A percentile compares a stretch with the other conserved stretches of the same genome.
Conservation (phyloP, 23 tunicate genomes). For the Clavelina lepadiformis region DNA sequence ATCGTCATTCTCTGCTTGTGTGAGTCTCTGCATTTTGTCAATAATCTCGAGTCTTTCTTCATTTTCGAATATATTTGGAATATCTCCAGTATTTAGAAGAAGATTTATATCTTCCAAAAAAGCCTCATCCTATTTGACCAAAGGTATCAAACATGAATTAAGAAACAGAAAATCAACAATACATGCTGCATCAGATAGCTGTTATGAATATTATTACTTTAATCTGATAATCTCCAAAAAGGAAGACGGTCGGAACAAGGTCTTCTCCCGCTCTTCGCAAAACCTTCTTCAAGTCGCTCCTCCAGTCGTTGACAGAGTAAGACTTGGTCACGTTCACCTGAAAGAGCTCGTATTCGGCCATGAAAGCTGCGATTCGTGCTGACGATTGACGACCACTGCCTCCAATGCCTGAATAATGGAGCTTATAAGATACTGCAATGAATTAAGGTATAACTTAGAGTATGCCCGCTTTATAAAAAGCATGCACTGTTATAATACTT, state of each 20-base stretch:
- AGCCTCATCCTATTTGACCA: constrained; percentile 53
- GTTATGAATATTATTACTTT: constrained; percentile 49
- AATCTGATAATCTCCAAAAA: constrained; percentile 87
- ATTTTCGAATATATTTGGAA: constrained; percentile 86
- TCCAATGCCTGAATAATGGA: constrained; percentile 68
- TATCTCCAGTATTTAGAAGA: constrained; percentile 82
- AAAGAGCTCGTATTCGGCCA: constrained; percentile 74
- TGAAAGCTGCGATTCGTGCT: constrained; percentile 75
- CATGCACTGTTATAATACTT: too few species aligned
- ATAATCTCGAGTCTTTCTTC: constrained; percentile 85
- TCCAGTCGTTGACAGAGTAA: constrained; percentile 74
- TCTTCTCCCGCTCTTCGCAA: constrained; percentile 80
- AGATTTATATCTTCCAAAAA: constrained; percentile 81
- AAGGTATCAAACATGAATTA: neutral
- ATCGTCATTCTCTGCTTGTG: constrained; percentile 53
- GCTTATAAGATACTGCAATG: too few species aligned
- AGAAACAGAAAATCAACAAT: neutral
- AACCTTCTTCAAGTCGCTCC: constrained; percentile 73
- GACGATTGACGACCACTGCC: constrained; percentile 95
- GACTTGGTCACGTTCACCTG: constrained; percentile 87
- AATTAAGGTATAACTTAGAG: too few species aligned
- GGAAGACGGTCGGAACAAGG: constrained; percentile 64
- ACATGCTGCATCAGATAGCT: neutral
- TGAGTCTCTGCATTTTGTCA: constrained; percentile 68
- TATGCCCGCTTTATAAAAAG: too few species aligned